phyloP scores from a whole-genome alignment of 2,888 invertebrate genomes.

The Caenorhabditis doughertyi region DNA sequence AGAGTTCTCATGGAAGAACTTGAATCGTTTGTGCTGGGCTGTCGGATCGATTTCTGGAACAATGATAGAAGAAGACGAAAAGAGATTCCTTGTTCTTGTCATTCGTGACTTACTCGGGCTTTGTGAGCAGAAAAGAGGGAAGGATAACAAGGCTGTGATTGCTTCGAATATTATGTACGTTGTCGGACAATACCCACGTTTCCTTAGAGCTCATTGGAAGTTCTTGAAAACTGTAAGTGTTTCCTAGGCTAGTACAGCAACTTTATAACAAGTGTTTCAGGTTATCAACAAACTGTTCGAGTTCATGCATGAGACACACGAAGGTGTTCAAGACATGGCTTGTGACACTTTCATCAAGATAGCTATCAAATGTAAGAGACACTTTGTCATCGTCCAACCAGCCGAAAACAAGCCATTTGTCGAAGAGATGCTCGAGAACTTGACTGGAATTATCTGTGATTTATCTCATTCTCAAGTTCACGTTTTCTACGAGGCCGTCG shows the following conservation, averaged over 20 bases:
- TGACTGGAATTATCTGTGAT: slow-evolving; percentile 98
- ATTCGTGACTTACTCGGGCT: slow-evolving; percentile 94
- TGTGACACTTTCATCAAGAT: slow-evolving; percentile 99
- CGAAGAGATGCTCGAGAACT: slow-evolving; percentile 96
- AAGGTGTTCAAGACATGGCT: slow-evolving; percentile 98
- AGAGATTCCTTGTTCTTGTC: slow-evolving; percentile 97
- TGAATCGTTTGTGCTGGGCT: slow-evolving; percentile 99
- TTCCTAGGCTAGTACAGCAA: neutral
- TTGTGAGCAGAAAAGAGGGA: slow-evolving; percentile 98
- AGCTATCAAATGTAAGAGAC: slow-evolving; percentile 96
- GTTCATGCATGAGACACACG: slow-evolving; percentile 99
- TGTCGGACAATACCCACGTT: slow-evolving; percentile 98
- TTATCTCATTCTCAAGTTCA: slow-evolving; percentile 97
- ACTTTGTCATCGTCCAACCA: slow-evolving; percentile 94
- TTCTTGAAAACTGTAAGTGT: slow-evolving; percentile 95
- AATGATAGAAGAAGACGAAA: slow-evolving; percentile 99
- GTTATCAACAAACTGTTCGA: slow-evolving; percentile 98
- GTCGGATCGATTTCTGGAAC: slow-evolving; percentile 99
- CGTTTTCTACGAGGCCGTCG: slow-evolving; percentile 99
- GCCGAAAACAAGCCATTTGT: slow-evolving; percentile 98
- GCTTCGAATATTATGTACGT: slow-evolving; percentile 99
- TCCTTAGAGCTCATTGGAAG: slow-evolving; percentile 99
- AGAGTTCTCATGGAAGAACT: slow-evolving; percentile 99
- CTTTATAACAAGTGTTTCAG: slow-evolving; percentile 37
- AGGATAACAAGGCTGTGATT: slow-evolving; percentile 99